phyloP scores from a whole-genome alignment of 1,140 invertebrate species.

The Lepidurus apus region DNA sequence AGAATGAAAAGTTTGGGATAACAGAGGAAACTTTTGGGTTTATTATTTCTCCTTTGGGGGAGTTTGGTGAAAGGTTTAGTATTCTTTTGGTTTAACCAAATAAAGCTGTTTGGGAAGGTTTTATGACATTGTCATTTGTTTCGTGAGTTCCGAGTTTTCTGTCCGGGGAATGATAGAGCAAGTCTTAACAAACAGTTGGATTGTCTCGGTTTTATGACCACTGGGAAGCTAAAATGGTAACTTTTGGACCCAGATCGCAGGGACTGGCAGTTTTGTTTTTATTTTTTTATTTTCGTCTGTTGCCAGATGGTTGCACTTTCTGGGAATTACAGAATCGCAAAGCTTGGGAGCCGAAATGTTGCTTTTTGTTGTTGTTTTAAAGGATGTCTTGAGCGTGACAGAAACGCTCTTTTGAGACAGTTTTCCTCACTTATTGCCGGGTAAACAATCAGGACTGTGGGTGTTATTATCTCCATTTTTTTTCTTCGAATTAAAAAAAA shows the following conservation, averaged over 20 bases:
- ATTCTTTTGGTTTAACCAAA: slow-evolving; percentile 15
- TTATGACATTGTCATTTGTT: slow-evolving; percentile 19
- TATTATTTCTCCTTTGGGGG: slow-evolving; percentile 3
- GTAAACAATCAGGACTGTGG: neutral
- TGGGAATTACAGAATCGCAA: neutral
- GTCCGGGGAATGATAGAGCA: slow-evolving; percentile 8
- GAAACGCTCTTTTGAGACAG: neutral
- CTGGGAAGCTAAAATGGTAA: slow-evolving; percentile 11
- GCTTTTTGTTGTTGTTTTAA: neutral
- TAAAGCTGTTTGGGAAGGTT: slow-evolving; percentile 6
- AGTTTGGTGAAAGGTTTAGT: neutral
- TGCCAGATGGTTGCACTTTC: slow-evolving; percentile 20
- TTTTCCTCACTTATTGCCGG: neutral
- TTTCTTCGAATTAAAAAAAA: neutral
- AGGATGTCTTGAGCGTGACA: neutral
- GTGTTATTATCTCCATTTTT: neutral
- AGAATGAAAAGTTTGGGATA: neutral
- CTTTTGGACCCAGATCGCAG: neutral
- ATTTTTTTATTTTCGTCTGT: neutral
- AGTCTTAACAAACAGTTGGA: slow-evolving; percentile 17
- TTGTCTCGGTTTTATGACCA: slow-evolving; percentile 15
- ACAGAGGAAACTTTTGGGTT: neutral
- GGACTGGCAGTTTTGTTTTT: neutral
- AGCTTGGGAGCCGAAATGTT: neutral
- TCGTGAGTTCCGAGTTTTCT: slow-evolving; percentile 17